Conservation (phyloP, 2,113 vertebrate genomes). For the Cyanoderma ruficeps region DNA sequence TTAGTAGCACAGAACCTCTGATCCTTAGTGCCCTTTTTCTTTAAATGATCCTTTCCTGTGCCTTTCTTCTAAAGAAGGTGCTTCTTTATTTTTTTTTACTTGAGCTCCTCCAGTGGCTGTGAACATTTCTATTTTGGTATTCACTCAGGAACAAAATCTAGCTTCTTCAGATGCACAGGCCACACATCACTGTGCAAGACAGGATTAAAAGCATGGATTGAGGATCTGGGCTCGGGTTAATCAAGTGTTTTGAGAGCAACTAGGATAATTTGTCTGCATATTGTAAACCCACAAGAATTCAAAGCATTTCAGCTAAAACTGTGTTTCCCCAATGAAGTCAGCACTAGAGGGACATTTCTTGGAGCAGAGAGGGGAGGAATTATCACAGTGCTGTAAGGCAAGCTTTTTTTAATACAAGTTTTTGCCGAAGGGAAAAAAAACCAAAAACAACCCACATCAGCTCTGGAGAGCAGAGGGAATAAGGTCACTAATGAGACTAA, state of each 20-base stretch:
- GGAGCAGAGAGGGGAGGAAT: neutral
- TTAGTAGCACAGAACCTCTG: neutral
- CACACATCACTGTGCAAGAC: neutral
- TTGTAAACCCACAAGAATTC: neutral
- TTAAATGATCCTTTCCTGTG: neutral
- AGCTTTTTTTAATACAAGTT: neutral
- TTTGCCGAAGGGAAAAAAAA: neutral
- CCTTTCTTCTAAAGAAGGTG: neutral
- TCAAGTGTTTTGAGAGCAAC: neutral
- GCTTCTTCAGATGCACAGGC: neutral
- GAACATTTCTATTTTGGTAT: neutral
- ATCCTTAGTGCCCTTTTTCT: neutral
- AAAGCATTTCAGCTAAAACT: neutral
- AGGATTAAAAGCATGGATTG: neutral
- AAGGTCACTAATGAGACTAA: conserved; percentile 25
- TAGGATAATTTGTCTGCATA: neutral
- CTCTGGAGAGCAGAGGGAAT: neutral
- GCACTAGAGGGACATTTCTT: neutral
- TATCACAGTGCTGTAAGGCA: neutral
- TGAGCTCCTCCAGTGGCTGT: neutral
- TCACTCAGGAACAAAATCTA: neutral
- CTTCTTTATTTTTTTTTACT: neutral
- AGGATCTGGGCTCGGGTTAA: neutral
- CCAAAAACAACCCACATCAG: neutral
- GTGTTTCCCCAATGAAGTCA: neutral